Evolutionary conservation across 1,140 invertebrate genomes (phyloP), one percentile per base, ranked within the genome.

Genomic region (Drosophila sechellia): DNA sequence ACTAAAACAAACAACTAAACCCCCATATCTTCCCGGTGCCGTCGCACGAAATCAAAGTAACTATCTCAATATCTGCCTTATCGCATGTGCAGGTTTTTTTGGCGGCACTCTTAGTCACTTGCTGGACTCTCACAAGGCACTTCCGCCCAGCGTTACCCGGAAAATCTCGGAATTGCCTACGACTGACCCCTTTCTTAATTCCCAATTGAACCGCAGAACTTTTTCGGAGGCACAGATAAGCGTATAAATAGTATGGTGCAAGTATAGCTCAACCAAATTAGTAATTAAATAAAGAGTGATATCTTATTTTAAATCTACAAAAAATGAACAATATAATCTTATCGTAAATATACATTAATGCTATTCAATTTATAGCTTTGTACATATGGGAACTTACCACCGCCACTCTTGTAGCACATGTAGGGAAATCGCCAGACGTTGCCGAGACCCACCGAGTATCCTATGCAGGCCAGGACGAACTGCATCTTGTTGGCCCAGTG

Each of bases 361-460:
- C 6, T n/a, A n/a, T 5, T n/a, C 13, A n/a, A n/a, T 2, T 15
- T 5, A 40, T 17, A 15, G 5, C 37, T 1, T 4, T 13, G 40
- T n/a, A 4, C 8, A 5, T 10, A 13, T 39, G 1, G 1, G 3
- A 10, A 85, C 90, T 94, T 91, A 96, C 96, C 96, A 93, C 96
- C 96, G 55, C 96, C 96, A 86, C 96, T 96, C 92, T 96, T 96
- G 91, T 96, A 97, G 91, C 96, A 96, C 54, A 97, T 93, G 90
- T 97, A 97, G 20, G 96, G 96, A 93, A 97, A 97, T 68, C 96
- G 94, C 97, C 97, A 98, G 56, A 98, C 96, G 90, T 98, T 98
- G 45, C 97, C 97, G 22, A 98, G 94, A 5, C 97, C 97, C 37
- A 98, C 97, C 15, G 97, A 97, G 92, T 98, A 98, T 11, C 97